Evolutionary conservation across 2,113 vertebrate species (phyloP).

Genomic region (Ascaphus truei): DNA sequence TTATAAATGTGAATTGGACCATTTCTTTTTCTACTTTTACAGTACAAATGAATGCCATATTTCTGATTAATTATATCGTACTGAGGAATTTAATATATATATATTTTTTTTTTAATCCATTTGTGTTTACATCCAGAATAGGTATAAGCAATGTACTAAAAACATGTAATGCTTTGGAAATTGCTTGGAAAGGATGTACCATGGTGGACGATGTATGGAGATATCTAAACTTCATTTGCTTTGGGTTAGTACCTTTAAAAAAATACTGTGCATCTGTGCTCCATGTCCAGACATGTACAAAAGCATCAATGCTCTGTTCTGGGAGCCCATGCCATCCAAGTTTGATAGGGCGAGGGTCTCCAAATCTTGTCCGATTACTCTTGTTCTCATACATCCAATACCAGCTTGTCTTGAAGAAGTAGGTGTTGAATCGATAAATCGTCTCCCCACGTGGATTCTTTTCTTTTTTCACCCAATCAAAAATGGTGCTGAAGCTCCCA

Average conservation of each 20-base stretch:
- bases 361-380: constrained; percentile 34
- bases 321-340: constrained; percentile 30
- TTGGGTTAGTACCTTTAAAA: constrained; percentile 26
- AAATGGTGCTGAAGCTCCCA: constrained; percentile 33
- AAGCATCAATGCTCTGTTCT: constrained; percentile 25
- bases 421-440: constrained; percentile 37
- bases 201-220: too few relatives aligned
- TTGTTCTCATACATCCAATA: constrained; percentile 43
- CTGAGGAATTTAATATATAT: too few relatives aligned
- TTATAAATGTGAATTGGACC: too few relatives aligned
- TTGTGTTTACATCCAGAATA: too few relatives aligned
- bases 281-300: constrained; percentile 38
- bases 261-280: constrained; percentile 39
- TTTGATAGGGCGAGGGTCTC: constrained; percentile 36
- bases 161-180: too few relatives aligned
- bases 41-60: too few relatives aligned
- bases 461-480: constrained; percentile 37
- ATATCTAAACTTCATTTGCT: too few relatives aligned
- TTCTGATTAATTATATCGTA: too few relatives aligned
- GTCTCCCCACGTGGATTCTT: constrained; percentile 7
- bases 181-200: too few relatives aligned
- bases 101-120: too few relatives aligned
- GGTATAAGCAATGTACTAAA: too few relatives aligned
- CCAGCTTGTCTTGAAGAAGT: constrained; percentile 41
- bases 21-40: too few relatives aligned